Percentiles rank a stretch among this genome's conserved stretches.
Conservation (phyloP, 1,140 invertebrate genomes). For the Conus ventricosus region DNA sequence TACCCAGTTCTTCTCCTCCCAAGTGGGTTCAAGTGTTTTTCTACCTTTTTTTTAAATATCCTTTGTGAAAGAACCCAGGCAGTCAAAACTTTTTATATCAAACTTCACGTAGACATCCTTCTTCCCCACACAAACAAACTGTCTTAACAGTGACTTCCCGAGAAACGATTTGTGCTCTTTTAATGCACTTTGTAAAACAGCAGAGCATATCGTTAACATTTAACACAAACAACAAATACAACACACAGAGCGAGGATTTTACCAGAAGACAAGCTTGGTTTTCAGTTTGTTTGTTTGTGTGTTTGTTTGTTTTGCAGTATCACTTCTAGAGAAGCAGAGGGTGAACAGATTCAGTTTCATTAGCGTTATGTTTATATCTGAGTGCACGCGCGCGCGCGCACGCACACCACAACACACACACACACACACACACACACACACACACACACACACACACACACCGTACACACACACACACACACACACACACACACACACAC, state of each 20-base stretch:
- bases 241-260: background rate
- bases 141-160: background rate
- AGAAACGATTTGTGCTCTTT: background rate
- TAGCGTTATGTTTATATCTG: background rate
- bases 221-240: background rate
- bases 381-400: background rate
- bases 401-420: background rate
- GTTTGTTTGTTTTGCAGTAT: background rate
- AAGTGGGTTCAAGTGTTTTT: too few relatives aligned
- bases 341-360: background rate
- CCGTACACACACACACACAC: background rate
- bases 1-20: too few relatives aligned
- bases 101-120: background rate
- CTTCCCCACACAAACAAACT: background rate
- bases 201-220: background rate
- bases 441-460: background rate
- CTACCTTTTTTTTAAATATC: too few relatives aligned
- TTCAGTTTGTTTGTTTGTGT: background rate
- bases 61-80: too few relatives aligned
- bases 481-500: background rate
- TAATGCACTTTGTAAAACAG: background rate
- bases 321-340: background rate
- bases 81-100: too few relatives aligned
- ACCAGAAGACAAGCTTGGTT: background rate
- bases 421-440: background rate